Conservation (phyloP, 2,888 invertebrate species). For the Callosobruchus maculatus region DNA sequence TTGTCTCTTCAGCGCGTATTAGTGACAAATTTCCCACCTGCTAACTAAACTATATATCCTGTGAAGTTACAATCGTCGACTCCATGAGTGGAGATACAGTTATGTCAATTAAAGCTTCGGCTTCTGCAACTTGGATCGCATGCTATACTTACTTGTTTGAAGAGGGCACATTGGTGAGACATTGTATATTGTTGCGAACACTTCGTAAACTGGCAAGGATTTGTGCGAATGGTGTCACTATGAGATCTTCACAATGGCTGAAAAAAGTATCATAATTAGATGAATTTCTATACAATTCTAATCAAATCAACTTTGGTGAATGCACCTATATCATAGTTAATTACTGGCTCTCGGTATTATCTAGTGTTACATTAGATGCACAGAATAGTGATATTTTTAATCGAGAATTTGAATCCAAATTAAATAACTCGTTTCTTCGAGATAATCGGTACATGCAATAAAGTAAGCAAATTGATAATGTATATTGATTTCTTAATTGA, state of each 20-base stretch:
- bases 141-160: constrained; percentile 69
- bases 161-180: constrained; percentile 92
- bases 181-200: constrained; percentile 96
- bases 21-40: too few relatives aligned
- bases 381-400: too few relatives aligned
- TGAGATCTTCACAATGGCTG: constrained; percentile 97
- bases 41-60: neutral
- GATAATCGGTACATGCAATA: too few relatives aligned
- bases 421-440: too few relatives aligned
- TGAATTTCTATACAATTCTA: neutral
- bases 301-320: neutral
- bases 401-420: too few relatives aligned
- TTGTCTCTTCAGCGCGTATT: too few relatives aligned
- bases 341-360: neutral
- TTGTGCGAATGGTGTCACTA: constrained; percentile 99
- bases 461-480: too few relatives aligned
- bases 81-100: too few relatives aligned
- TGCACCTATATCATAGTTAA: neutral
- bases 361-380: neutral
- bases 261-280: constrained; percentile 24
- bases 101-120: neutral
- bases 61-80: neutral
- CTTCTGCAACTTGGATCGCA: neutral
- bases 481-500: too few relatives aligned
- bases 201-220: constrained; percentile 97